Percentiles rank a stretch among this genome's conserved stretches.
Evolutionary conservation across 2,113 vertebrate species (phyloP).

Genomic region (Ciconia stormi): DNA sequence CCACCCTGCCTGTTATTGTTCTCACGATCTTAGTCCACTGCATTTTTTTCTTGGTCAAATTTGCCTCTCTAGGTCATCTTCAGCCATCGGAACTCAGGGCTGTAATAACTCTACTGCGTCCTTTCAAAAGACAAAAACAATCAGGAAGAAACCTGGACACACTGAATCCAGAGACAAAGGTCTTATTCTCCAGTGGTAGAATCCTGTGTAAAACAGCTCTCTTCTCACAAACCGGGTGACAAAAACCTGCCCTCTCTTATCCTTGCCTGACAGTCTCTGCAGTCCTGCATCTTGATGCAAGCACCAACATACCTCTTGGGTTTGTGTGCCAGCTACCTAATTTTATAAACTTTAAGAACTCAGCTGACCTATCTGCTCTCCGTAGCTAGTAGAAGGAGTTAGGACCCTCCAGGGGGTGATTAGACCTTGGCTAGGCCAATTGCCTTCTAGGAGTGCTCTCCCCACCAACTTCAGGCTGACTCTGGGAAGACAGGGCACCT

Average conservation of each 20-base stretch:
- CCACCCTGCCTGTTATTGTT: background rate
- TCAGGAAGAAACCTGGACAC: background rate
- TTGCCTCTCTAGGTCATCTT: background rate
- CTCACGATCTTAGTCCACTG: background rate
- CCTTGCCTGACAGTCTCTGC: background rate
- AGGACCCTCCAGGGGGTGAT: background rate
- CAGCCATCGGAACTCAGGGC: background rate
- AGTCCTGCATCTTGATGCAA: background rate
- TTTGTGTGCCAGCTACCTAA: background rate
- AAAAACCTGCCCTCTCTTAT: background rate
- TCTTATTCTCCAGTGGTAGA: background rate
- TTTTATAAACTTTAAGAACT: background rate
- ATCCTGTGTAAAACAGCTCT: background rate
- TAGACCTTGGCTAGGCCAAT: background rate
- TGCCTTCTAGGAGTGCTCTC: background rate
- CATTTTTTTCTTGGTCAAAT: background rate
- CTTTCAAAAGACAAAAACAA: background rate
- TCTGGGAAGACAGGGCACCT: background rate
- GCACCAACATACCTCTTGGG: background rate
- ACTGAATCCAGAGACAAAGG: background rate
- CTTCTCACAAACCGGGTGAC: rapidly evolving
- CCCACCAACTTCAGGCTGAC: background rate
- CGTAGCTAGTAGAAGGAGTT: background rate
- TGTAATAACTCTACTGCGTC: background rate
- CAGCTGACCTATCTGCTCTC: background rate